Evolutionary conservation across 1,140 invertebrate genomes (phyloP).

Genomic region (Orius insidiosus): DNA sequence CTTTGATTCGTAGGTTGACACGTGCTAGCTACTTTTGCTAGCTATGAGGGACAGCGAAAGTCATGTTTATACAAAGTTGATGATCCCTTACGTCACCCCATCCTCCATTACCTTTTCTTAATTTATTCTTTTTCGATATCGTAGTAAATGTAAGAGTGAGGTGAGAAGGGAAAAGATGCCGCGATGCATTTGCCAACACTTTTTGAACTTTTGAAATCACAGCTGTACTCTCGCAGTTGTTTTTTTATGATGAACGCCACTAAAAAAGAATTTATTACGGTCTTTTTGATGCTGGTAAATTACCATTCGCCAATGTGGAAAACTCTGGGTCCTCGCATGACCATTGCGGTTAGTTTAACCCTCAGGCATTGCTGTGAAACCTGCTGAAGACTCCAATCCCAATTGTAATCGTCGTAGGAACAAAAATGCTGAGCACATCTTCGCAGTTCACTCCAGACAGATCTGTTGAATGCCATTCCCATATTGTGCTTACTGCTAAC

Average conservation of each 20-base stretch:
- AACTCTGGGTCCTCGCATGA: constrained; percentile 76
- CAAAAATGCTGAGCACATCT: constrained; percentile 79
- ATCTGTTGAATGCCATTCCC: constrained; percentile 88
- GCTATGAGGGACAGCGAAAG: constrained; percentile 8
- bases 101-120: constrained; percentile 88
- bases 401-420: constrained; percentile 96
- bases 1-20: no score
- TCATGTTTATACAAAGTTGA: constrained; percentile 32
- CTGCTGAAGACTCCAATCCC: constrained; percentile 95
- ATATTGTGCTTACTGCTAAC: constrained; percentile 95
- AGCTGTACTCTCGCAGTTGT: constrained; percentile 73
- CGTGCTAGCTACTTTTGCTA: constrained; percentile 9
- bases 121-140: constrained; percentile 57
- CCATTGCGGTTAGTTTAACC: constrained; percentile 64
- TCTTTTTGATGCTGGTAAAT: constrained; percentile 20
- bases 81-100: constrained; percentile 82
- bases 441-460: constrained; percentile 69
- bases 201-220: constrained; percentile 77
- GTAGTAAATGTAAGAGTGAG: constrained; percentile 49
- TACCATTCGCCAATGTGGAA: constrained; percentile 98
- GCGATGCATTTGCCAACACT: constrained; percentile 50
- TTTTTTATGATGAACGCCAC: constrained; percentile 94
- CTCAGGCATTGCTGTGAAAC: constrained; percentile 72
- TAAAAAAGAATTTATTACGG: constrained; percentile 34
- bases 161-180: constrained; percentile 71